Evolutionary conservation across 2,888 invertebrate genomes (phyloP).

Genomic region (Linyphia triangularis): DNA sequence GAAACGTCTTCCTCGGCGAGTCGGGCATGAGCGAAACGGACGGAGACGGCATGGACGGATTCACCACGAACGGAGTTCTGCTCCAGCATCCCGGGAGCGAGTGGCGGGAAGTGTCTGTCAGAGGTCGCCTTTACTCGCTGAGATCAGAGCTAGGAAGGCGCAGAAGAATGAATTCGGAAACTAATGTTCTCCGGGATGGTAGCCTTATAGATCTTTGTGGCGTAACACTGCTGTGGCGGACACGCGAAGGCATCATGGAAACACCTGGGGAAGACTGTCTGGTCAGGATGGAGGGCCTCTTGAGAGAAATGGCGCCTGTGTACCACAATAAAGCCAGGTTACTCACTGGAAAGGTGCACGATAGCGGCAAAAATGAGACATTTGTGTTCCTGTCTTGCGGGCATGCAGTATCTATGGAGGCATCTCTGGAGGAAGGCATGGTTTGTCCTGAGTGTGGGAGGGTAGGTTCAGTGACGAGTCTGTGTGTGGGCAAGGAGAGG

Average conservation of each 20-base stretch:
- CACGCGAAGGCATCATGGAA: constrained; percentile 94
- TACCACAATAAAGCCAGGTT: constrained; percentile 4
- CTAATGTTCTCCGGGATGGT: constrained; percentile 95
- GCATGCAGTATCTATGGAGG: constrained; percentile 31
- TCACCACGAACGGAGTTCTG: constrained; percentile 98
- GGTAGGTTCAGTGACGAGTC: constrained; percentile 92
- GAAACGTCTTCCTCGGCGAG: constrained; percentile 98
- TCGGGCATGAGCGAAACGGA: constrained; percentile 71
- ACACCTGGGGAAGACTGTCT: constrained; percentile 88
- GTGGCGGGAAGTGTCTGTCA: constrained; percentile 99
- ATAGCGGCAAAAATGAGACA: background rate
- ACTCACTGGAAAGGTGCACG: background rate
- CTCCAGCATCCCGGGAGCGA: constrained; percentile 97
- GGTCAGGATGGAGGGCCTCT: background rate
- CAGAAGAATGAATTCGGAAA: constrained; percentile 89
- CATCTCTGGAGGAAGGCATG: constrained; percentile 13
- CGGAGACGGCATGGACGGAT: constrained; percentile 96
- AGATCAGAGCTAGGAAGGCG: constrained; percentile 90
- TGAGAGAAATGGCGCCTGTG: constrained; percentile 12
- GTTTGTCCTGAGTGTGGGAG: constrained; percentile 42
- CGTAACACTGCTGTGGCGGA: constrained; percentile 97
- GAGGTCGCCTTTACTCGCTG: constrained; percentile 96
- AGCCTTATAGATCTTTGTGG: constrained; percentile 99
- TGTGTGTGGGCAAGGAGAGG: constrained; percentile 98
- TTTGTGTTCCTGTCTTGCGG: constrained; percentile 51